Conservation (phyloP, 2,888 invertebrate species). For the Metopia argyrocephala region DNA sequence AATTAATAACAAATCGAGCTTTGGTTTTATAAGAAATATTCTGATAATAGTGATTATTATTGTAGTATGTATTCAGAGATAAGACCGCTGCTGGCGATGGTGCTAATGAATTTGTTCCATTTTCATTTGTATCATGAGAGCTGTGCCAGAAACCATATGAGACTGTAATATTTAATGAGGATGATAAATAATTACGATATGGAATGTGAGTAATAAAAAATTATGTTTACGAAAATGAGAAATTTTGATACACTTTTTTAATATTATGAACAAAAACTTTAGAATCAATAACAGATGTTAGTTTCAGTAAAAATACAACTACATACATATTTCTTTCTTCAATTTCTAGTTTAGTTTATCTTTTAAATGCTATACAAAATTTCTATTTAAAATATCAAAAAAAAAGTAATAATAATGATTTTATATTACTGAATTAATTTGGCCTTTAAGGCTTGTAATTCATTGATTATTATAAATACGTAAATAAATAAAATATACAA, state of each 20-base stretch:
- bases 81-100: background rate
- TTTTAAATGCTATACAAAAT: no score
- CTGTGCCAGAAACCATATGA: constrained; percentile 22
- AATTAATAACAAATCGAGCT: background rate
- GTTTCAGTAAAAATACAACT: background rate
- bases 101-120: constrained; percentile 6
- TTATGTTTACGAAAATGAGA: background rate
- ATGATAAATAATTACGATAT: constrained; percentile 18
- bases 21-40: background rate
- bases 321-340: background rate
- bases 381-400: no score
- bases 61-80: constrained; percentile 1
- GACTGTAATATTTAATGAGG: constrained; percentile 28
- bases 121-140: constrained; percentile 5
- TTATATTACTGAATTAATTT: no score
- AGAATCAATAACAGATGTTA: background rate
- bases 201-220: background rate
- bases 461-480: no score
- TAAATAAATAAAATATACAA: no score
- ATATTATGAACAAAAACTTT: background rate
- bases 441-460: no score
- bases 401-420: no score
- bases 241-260: background rate
- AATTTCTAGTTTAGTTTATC: no score
- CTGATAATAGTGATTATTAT: background rate